Percentiles rank a stretch among this genome's conserved stretches.
These are phyloP conservation scores for Premnoplex brunnescens DNA, from an alignment of 2,797 vertebrate species.

Conservation along the genomic window DNA sequence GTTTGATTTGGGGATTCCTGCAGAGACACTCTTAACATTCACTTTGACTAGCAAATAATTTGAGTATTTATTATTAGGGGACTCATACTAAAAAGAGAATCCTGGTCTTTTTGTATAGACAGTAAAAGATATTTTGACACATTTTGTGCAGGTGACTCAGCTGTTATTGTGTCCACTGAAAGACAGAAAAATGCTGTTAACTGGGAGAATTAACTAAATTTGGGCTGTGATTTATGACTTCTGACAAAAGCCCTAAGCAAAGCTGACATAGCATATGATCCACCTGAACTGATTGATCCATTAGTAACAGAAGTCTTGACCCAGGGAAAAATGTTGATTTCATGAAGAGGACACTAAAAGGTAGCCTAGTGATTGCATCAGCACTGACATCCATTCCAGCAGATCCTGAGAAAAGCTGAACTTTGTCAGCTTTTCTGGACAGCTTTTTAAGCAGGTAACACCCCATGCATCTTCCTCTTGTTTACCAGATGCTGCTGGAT, in stretches of 20 bases:
- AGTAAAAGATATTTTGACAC: neutral
- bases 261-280: neutral
- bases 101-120: neutral
- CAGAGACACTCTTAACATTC: neutral
- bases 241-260: neutral
- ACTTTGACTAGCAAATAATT: neutral
- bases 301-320: constrained; percentile 1
- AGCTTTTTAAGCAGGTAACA: neutral
- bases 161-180: neutral
- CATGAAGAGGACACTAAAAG: neutral
- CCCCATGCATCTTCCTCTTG: neutral
- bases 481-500: neutral
- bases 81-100: neutral
- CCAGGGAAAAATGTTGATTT: neutral
- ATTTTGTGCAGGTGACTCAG: neutral
- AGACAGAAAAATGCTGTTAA: neutral
- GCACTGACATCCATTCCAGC: neutral
- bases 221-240: constrained; percentile 20
- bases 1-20: neutral
- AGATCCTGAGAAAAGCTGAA: neutral
- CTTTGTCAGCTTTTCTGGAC: neutral
- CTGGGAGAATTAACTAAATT: constrained; percentile 25
- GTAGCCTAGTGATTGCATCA: neutral
- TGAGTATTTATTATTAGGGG: neutral
- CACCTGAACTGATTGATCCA: constrained; percentile 12